These are phyloP conservation scores for Geococcyx californianus DNA, from an alignment of 2,113 vertebrate genomes.

Conservation along the genomic window DNA sequence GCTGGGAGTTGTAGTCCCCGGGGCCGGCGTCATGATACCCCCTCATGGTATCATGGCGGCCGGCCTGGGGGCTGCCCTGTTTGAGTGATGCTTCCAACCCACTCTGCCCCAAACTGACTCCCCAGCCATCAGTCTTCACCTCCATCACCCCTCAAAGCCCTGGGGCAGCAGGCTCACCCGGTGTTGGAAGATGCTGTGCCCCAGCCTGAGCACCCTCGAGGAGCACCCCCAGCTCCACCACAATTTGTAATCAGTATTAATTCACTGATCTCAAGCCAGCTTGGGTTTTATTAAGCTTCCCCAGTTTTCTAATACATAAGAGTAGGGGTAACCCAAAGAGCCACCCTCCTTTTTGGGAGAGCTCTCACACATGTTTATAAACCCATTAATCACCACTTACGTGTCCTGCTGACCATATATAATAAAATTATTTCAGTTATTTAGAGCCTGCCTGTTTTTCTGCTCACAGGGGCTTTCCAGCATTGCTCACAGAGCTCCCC, in stretches of 20 bases:
- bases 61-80: too few species aligned
- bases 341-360: neutral
- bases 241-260: too few species aligned
- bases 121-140: neutral
- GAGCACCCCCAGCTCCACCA: fast-evolving
- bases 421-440: neutral
- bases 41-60: neutral
- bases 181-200: too few species aligned
- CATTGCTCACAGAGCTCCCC: neutral
- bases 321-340: neutral
- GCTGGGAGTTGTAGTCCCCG: neutral
- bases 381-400: neutral
- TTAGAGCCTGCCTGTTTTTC: neutral
- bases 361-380: neutral
- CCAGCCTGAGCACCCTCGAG: too few species aligned
- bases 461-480: fast-evolving
- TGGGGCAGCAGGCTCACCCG: too few species aligned
- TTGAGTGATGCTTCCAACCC: too few species aligned
- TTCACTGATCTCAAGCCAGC: neutral
- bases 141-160: neutral
- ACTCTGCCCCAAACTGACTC: neutral
- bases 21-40: neutral
- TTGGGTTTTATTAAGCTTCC: neutral
- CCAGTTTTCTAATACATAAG: neutral
- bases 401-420: neutral